Base-by-base conservation (phyloP, 1,140 invertebrate species). In the Leptoteleia sp. region DNA sequence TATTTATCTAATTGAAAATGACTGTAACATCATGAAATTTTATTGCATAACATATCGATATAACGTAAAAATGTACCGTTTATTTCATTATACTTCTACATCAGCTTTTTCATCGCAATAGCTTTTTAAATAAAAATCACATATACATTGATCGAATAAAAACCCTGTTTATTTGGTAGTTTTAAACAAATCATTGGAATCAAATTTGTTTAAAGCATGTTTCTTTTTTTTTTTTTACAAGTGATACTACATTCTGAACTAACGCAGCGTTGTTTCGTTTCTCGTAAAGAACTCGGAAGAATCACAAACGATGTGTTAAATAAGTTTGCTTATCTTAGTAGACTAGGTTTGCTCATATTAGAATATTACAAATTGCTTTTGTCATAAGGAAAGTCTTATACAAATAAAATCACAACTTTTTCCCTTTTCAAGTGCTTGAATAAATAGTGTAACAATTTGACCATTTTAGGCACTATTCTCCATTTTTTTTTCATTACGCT, bases 281-380 rank as follows among this genome's bases (percentile, higher is more conserved):
- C 45, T 50, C 38, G 29, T 33, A 33, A 15, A 52, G 31, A 52
- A 22, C 17, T 54, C 35, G 29, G 57, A 61, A 61, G 42, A 47
- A 61, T 37, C 31, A 45, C 57, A 47, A 72, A n/a, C n/a, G n/a
- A 37, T 42, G 11, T 8, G 8, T 62, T 50, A 71, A 50, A 57
- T 59, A 35, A 47, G 9, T 5, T 52, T 9, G 27, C 55, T 72
- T 72, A 72, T 72, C 19, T 62, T 64, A 64, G 45, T 37, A 38
- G 68, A 72, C 68, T 72, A 72, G 68, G 37, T 55, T 64, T 72
- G 43, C 42, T 72, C 43, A 57, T 64, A 33, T 40, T 57, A 48
- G 35, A 72, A 72, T 35, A 54, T 72, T 64, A 29, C 37, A 64
- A 61, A 38, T 72, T 8, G 19, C 15, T 37, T 25, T 50, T 48